Percentiles rank a stretch among this genome's conserved stretches.
These are phyloP conservation scores for Phylloscopus trochilus DNA, from an alignment of 2,113 vertebrate genomes.

Conservation along the genomic window DNA sequence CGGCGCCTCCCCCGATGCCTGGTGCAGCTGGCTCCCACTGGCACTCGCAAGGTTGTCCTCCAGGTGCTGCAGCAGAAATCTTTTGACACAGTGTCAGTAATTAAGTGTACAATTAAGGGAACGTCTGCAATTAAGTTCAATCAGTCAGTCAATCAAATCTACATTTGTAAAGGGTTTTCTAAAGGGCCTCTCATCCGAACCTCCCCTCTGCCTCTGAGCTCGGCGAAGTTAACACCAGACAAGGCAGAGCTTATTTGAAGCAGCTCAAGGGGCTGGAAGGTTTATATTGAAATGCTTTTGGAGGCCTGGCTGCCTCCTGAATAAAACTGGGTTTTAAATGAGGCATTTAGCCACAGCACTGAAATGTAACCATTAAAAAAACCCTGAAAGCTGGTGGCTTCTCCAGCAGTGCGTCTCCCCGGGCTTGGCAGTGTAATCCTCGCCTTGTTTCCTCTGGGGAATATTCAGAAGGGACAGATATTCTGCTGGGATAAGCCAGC, in stretches of 20 bases:
- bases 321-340: not conserved
- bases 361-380: not conserved
- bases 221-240: not conserved
- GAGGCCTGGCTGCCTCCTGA: not conserved
- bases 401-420: not conserved
- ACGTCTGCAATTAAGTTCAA: conserved; percentile 71
- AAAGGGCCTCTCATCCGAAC: conserved; percentile 45
- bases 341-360: not conserved
- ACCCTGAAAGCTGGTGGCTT: not conserved
- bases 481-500: not conserved
- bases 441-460: not conserved
- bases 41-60: conserved; percentile 65
- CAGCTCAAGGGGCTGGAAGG: not conserved
- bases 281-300: not conserved
- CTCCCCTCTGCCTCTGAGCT: conserved; percentile 4
- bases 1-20: conserved; percentile 17
- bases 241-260: not conserved
- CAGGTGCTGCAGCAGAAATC: conserved; percentile 71
- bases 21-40: conserved; percentile 59
- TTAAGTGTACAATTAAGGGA: conserved; percentile 72
- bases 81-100: conserved; percentile 73
- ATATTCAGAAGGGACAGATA: not conserved
- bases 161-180: conserved; percentile 64
- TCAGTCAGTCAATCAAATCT: conserved; percentile 70
- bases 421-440: not conserved